Conservation (phyloP, 1,140 invertebrate species). For the Pseudomyrmex flavicornis region DNA sequence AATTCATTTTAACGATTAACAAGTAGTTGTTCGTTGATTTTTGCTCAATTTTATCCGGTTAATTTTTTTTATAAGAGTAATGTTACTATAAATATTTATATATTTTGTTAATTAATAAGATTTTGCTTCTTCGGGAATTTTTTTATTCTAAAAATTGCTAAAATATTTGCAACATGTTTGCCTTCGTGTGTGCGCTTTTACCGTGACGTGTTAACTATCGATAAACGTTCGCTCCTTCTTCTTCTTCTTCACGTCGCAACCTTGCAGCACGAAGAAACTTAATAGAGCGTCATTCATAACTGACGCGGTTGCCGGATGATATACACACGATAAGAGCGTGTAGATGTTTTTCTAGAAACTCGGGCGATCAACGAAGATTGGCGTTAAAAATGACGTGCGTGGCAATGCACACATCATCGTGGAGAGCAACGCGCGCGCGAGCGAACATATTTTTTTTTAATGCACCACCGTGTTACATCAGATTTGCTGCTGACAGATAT, state of each 20-base stretch:
- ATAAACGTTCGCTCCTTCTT: constrained; percentile 19
- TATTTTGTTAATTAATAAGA: neutral
- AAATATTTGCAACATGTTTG: constrained; percentile 3
- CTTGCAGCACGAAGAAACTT: constrained; percentile 33
- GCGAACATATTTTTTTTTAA: constrained; percentile 15
- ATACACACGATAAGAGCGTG: constrained; percentile 51
- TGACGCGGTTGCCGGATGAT: constrained; percentile 39
- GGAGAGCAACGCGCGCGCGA: constrained; percentile 12
- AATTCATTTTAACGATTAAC: neutral
- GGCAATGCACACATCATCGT: constrained; percentile 6
- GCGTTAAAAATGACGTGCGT: constrained; percentile 46
- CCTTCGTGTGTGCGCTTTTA: neutral
- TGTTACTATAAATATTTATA: too few species aligned
- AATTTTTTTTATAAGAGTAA: neutral
- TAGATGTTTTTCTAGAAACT: constrained; percentile 33
- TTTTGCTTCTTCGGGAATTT: neutral
- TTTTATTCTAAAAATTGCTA: neutral
- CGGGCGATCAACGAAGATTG: constrained; percentile 39
- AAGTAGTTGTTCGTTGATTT: neutral
- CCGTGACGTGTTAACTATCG: constrained; percentile 17
- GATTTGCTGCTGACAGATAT: constrained; percentile 5
- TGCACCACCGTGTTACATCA: constrained; percentile 1
- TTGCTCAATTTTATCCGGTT: neutral
- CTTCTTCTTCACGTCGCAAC: constrained; percentile 20
- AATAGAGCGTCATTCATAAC: constrained; percentile 52